Evolutionary conservation across 1,140 invertebrate species (phyloP), one percentile per base, ranked within the genome.

Genomic region (Asbolus verrucosus): DNA sequence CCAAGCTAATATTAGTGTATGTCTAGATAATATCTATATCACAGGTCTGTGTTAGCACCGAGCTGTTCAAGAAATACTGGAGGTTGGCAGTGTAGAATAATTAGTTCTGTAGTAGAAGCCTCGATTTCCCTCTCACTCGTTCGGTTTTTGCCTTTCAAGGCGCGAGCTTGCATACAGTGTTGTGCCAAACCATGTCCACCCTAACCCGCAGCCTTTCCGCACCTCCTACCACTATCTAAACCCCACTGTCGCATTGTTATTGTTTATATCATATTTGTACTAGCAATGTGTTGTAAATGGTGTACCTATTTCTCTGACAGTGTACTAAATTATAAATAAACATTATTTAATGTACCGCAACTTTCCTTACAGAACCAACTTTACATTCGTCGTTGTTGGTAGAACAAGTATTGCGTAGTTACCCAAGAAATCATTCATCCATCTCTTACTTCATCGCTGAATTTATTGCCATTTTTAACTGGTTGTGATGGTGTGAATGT

Each of bases 231-330:
- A 54, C 18, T 54, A 21, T 54, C 46, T 30, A 27, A 46, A 54
- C 46, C 43, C 39, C 31, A 67, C 70, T 68, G 65, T 60, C 69
- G 62, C 66, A 63, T 73, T 78, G 70, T 73, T 78, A 75, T 74
- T 69, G 75, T 78, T 77, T 78, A 73, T 75, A 78, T 78, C 73
- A 78, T 78, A 71, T 78, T 77, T 77, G 73, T 77, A 78, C 73
- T 78, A 76, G 75, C 71, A 73, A 73, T 75, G 72, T 75, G 75
- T 75, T 76, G 75, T 77, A 74, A 74, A 75, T 77, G 76, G 75
- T 78, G 73, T 77, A 78, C 72, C 71, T 77, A 78, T 75, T 78
- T 76, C 77, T 72, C 71, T 77, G 74, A 77, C 69, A 62, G 71
- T 76, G 75, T 76, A 76, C 71, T 77, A 75, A 76, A 73, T 67